Percentiles rank a stretch among this genome's conserved stretches.
Conservation (phyloP, 1,140 invertebrate genomes). For the Bombus vancouverensis region DNA sequence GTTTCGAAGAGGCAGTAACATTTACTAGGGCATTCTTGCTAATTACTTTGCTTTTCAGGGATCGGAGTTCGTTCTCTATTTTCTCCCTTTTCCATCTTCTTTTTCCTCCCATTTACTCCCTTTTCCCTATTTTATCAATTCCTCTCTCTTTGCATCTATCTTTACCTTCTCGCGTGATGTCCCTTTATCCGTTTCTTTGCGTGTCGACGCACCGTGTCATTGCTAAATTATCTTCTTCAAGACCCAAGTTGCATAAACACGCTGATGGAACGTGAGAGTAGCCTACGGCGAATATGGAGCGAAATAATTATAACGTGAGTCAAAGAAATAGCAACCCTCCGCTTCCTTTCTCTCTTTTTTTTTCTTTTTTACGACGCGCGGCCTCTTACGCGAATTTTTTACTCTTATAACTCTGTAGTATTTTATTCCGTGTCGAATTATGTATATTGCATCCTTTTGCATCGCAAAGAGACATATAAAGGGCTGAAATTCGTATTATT, state of each 20-base stretch:
- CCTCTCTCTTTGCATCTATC: not conserved
- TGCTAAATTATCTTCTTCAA: conserved; percentile 20
- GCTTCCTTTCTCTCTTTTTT: not conserved
- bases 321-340: not conserved
- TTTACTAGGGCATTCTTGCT: conserved; percentile 29
- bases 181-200: too few relatives aligned
- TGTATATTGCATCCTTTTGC: not conserved
- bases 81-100: not conserved
- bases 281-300: too few relatives aligned
- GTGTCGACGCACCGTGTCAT: not conserved
- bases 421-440: not conserved
- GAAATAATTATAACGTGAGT: conserved; percentile 19
- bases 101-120: too few relatives aligned
- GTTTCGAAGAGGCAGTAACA: conserved; percentile 20
- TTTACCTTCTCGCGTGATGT: not conserved
- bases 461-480: not conserved
- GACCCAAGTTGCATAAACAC: not conserved
- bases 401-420: not conserved
- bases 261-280: not conserved
- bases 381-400: not conserved
- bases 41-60: conserved; percentile 49
- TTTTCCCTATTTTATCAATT: not conserved
- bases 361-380: not conserved
- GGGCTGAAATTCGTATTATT: conserved; percentile 1
- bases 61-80: not conserved